Conservation (phyloP, 2,113 vertebrate genomes). For the Gorsachius goisagi region DNA sequence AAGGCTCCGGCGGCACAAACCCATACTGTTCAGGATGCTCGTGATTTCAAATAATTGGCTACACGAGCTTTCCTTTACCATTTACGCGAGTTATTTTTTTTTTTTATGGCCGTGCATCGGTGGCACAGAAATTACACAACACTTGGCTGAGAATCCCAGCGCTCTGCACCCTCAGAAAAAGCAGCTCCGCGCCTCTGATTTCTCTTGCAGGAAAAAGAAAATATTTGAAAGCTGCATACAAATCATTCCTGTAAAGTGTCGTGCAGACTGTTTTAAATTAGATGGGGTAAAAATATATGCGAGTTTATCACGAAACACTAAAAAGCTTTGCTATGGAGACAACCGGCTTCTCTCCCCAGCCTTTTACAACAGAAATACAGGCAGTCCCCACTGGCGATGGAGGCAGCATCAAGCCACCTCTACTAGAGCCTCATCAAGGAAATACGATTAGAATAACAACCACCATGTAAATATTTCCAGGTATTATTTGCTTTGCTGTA, state of each 20-base stretch:
- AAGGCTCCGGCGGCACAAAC: neutral
- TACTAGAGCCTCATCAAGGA: neutral
- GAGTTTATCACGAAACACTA: neutral
- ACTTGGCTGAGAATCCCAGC: neutral
- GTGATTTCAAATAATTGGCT: neutral
- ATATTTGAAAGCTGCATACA: conserved; percentile 31
- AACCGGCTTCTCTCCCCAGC: neutral
- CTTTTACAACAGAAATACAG: neutral
- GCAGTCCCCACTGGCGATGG: rapidly evolving
- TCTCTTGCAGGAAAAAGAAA: neutral
- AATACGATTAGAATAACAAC: neutral
- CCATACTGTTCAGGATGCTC: neutral
- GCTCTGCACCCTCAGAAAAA: neutral
- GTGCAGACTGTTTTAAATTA: conserved; percentile 33
- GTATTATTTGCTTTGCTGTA: neutral
- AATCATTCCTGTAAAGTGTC: neutral
- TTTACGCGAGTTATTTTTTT: neutral
- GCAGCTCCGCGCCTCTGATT: neutral
- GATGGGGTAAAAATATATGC: conserved; percentile 1
- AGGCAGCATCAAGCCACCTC: neutral
- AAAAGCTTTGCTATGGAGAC: neutral
- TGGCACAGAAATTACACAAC: conserved; percentile 38
- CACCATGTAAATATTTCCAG: neutral
- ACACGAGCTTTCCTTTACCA: neutral
- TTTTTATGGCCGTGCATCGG: neutral